A percentile compares a stretch with the other conserved stretches of the same genome.
Evolutionary conservation across 1,140 invertebrate species (phyloP).

Genomic region (Zaprionus inermis): DNA sequence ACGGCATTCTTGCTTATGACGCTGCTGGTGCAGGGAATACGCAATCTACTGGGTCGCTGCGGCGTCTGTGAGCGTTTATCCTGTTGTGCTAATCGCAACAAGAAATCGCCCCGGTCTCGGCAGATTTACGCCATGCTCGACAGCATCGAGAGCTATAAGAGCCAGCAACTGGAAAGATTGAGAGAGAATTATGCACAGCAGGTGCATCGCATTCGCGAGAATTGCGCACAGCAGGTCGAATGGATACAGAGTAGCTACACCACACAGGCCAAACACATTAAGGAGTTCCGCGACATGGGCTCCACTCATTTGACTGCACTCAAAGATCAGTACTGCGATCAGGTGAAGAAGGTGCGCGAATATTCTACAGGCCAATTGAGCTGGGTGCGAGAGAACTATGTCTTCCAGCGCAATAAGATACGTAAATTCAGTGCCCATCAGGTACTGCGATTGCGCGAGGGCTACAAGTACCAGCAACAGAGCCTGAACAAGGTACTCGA

Average conservation of each 20-base stretch:
- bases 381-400: constrained; percentile 97
- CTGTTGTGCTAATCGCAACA: constrained; percentile 86
- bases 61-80: constrained; percentile 87
- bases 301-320: constrained; percentile 93
- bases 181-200: constrained; percentile 96
- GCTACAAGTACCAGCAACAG: constrained; percentile 97
- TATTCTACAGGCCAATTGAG: constrained; percentile 95
- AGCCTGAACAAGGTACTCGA: constrained; percentile 97
- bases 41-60: constrained; percentile 88
- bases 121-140: constrained; percentile 95
- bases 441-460: constrained; percentile 93
- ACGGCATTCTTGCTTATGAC: constrained; percentile 91
- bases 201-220: constrained; percentile 95
- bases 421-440: constrained; percentile 97
- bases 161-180: constrained; percentile 93
- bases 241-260: constrained; percentile 96
- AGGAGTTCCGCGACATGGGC: constrained; percentile 95
- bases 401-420: constrained; percentile 96
- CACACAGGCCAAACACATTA: constrained; percentile 93
- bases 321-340: constrained; percentile 95
- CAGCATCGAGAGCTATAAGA: constrained; percentile 95
- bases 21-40: constrained; percentile 90
- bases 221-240: constrained; percentile 96
- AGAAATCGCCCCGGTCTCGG: constrained; percentile 89
- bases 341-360: constrained; percentile 94